These are phyloP conservation scores for Hirudinaria manillensis DNA, from an alignment of 2,888 invertebrate genomes.

Conservation along the genomic window DNA sequence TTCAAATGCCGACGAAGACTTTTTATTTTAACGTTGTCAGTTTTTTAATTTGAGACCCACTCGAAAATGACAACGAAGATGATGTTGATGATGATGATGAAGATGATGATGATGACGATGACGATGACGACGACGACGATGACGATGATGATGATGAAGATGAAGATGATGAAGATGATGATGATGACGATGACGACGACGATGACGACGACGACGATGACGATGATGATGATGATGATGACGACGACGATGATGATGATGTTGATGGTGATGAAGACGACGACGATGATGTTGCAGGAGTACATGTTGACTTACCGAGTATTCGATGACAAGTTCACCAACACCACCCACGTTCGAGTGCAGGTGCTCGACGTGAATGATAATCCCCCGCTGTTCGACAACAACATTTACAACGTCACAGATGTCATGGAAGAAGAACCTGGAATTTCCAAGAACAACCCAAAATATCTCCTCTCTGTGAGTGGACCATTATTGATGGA, in stretches of 20 bases:
- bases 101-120: background rate
- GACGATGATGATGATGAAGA: no score
- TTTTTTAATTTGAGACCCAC: no score
- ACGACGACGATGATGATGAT: no score
- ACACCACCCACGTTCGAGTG: slow-evolving; percentile 42
- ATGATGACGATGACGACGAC: no score
- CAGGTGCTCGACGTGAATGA: slow-evolving; percentile 42
- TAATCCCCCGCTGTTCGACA: slow-evolving; percentile 41
- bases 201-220: no score
- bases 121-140: background rate
- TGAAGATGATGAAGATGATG: no score
- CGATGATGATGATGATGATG: no score
- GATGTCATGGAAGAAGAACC: slow-evolving; percentile 43
- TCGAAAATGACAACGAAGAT: no score
- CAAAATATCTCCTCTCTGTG: slow-evolving; percentile 40
- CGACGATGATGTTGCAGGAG: slow-evolving; percentile 28
- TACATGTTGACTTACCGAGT: slow-evolving; percentile 41
- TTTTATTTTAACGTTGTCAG: background rate
- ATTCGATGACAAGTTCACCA: slow-evolving; percentile 42
- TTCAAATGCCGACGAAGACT: no score
- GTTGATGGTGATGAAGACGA: no score
- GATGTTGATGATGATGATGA: no score
- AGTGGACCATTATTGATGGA: background rate
- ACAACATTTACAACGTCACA: slow-evolving; percentile 39
- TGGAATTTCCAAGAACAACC: slow-evolving; percentile 36